A percentile compares a stretch with the other conserved stretches of the same genome.
phyloP scores from a whole-genome alignment of 1,140 invertebrate species.

The Capitella teleta region DNA sequence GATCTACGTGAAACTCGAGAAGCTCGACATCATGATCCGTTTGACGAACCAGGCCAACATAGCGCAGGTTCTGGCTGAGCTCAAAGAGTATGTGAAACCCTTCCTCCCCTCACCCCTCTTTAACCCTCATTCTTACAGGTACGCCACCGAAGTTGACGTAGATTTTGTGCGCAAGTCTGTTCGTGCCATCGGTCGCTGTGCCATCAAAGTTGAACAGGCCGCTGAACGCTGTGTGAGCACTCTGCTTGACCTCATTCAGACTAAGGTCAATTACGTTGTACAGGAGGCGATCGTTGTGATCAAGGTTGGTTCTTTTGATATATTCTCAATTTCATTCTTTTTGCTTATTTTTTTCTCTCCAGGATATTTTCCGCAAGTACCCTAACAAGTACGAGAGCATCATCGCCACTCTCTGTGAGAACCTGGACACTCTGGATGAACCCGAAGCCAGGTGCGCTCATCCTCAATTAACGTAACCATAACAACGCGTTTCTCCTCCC shows the following conservation, averaged over 20 bases:
- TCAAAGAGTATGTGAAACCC: conserved; percentile 63
- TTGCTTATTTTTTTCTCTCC: conserved; percentile 3
- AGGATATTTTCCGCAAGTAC: conserved; percentile 98
- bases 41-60: conserved; percentile 96
- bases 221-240: conserved; percentile 98
- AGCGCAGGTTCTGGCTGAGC: conserved; percentile 92
- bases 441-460: conserved; percentile 64
- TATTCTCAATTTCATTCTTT: background rate
- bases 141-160: conserved; percentile 99
- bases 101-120: no score
- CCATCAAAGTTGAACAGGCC: conserved; percentile 98
- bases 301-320: no score
- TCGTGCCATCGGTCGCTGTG: conserved; percentile 94
- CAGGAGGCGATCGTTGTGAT: conserved; percentile 99
- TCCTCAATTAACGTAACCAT: background rate
- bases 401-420: conserved; percentile 97
- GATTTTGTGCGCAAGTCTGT: conserved; percentile 94
- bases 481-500: background rate
- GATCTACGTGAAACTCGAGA: conserved; percentile 99
- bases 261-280: conserved; percentile 98
- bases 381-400: conserved; percentile 99
- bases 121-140: no score
- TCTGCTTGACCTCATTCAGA: conserved; percentile 96
- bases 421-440: conserved; percentile 96
- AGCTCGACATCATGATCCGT: conserved; percentile 98